Evolutionary conservation across 2,888 invertebrate species (phyloP), one percentile per base, ranked within the genome.

Genomic region (Chrysolina haemoptera): DNA sequence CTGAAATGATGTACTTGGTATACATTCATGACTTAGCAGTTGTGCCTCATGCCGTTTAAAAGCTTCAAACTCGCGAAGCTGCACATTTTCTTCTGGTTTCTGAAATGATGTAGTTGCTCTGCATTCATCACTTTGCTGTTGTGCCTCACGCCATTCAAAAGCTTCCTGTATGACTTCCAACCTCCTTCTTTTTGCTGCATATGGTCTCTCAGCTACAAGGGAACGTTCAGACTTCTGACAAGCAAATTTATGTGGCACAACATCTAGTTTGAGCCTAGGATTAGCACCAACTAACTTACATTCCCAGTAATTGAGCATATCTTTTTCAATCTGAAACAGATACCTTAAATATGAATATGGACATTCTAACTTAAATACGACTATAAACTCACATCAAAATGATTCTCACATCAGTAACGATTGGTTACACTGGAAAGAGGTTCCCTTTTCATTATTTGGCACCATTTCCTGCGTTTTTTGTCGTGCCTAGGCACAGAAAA

Each of bases 161-260:
- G n/a, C n/a, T n/a, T n/a, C n/a, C n/a, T 43, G 43, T 43, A 43
- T 43, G 43, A 43, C 43, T 43, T 43, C 43, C 43, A 43, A 43
- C 43, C 43, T 43, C 43, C 43, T 43, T 43, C 14, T 43, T 43
- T 43, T 43, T 43, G 43, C 43, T 43, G 8, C 43, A 43, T 43
- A 43, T 43, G 43, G 8, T 43, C 43, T 43, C 43, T 43, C 43
- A 43, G 43, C 43, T 43, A 4, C 43, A 2, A 43, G 43, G 43
- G 43, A 43, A 43, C 43, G 10, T 14, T 43, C 43, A 43, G 43
- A 43, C 43, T 43, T 43, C 43, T 43, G 43, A 43, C 43, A 43
- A 43, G 43, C 43, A 43, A 43, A 43, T 43, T 43, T 43, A 43
- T 43, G 43, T 43, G 8, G 43, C 8, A n/a, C n/a, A n/a, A n/a